These are phyloP conservation scores for Polypedilum pembai DNA, from an alignment of 1,140 invertebrate genomes.

Conservation along the genomic window DNA sequence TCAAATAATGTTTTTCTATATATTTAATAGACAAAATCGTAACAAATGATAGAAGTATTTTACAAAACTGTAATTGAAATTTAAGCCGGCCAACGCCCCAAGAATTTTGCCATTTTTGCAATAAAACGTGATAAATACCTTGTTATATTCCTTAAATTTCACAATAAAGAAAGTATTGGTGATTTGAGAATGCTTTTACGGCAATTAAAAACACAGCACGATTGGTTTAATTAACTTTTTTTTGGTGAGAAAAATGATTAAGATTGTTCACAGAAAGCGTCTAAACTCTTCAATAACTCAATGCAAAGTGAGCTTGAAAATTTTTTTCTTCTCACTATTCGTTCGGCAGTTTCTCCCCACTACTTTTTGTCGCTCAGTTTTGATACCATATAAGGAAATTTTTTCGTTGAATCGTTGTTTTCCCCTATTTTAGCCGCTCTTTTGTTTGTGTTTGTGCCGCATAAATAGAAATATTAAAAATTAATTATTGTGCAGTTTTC, in stretches of 20 bases:
- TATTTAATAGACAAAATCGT: neutral
- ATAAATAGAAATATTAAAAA: neutral
- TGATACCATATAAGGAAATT: constrained; percentile 9
- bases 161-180: neutral
- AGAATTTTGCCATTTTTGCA: neutral
- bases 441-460: neutral
- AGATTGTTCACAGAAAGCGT: constrained; percentile 1
- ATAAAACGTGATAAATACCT: neutral
- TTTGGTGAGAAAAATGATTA: neutral
- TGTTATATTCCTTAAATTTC: neutral
- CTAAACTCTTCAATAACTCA: neutral
- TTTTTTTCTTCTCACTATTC: neutral
- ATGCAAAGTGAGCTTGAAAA: constrained; percentile 15
- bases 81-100: constrained; percentile 6
- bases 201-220: constrained; percentile 24
- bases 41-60: neutral
- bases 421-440: neutral
- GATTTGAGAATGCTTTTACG: constrained; percentile 15
- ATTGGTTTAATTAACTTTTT: constrained; percentile 14
- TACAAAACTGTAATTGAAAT: neutral
- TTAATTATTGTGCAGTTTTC: neutral
- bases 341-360: neutral
- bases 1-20: neutral
- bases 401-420: neutral
- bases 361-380: neutral